A percentile compares a stretch with the other conserved stretches of the same genome.
Conservation (phyloP, 2,888 invertebrate genomes). For the Drosophila glabriapex region DNA sequence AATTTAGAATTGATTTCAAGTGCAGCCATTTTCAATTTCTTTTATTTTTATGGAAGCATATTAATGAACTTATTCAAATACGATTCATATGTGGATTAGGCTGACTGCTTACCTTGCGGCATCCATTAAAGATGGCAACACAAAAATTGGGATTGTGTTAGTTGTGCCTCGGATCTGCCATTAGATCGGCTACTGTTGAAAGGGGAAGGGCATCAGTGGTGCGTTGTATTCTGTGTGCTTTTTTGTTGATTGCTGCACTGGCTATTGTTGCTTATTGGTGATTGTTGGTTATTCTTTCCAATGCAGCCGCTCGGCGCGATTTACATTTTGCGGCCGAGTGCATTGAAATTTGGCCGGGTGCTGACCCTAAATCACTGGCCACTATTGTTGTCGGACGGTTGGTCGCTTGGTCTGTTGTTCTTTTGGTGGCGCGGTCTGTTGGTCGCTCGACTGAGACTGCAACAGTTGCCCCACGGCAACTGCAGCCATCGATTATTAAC, state of each 20-base stretch:
- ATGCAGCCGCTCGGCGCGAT: constrained; percentile 32
- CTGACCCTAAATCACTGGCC: constrained; percentile 70
- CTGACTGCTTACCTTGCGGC: neutral
- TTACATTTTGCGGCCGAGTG: constrained; percentile 62
- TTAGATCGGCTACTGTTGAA: neutral
- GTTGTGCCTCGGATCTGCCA: too few relatives aligned
- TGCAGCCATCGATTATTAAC: constrained; percentile 73
- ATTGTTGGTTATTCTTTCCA: constrained; percentile 36
- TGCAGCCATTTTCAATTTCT: neutral
- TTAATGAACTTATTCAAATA: neutral
- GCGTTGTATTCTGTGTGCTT: neutral
- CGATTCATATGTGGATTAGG: neutral
- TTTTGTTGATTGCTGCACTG: constrained; percentile 27
- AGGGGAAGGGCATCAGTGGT: constrained; percentile 3
- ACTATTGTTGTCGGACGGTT: constrained; percentile 26
- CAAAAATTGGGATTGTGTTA: neutral
- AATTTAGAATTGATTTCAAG: constrained; percentile 3
- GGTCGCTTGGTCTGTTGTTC: constrained; percentile 3
- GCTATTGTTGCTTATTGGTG: neutral
- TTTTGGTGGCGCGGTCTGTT: constrained; percentile 1
- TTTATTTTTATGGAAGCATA: neutral
- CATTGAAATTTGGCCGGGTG: constrained; percentile 65
- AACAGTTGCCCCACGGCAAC: constrained; percentile 52
- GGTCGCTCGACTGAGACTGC: constrained; percentile 30
- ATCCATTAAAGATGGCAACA: neutral